These are phyloP conservation scores for Drosophila pandora DNA, from an alignment of 1,140 invertebrate species.

Conservation along the genomic window DNA sequence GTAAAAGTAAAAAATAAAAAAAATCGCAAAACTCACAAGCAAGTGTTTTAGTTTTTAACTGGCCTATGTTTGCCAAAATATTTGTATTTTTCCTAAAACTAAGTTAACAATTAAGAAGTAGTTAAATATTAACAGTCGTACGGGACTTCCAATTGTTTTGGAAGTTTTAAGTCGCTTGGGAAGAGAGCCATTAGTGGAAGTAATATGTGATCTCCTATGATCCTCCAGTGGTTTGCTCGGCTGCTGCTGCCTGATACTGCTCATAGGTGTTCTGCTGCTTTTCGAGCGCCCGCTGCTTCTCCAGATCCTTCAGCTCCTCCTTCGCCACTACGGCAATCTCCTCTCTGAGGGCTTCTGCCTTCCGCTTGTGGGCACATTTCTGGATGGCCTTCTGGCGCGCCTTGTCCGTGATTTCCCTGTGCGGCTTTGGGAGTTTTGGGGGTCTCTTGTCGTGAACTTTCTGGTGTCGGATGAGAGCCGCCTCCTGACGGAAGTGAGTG, in stretches of 20 bases:
- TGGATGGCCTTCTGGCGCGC: constrained; percentile 63
- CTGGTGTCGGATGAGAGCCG: constrained; percentile 77
- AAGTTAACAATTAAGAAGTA: constrained; percentile 29
- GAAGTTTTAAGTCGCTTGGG: background rate
- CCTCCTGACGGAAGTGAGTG: constrained; percentile 75
- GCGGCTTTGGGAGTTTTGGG: constrained; percentile 37
- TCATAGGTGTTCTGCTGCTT: constrained; percentile 63
- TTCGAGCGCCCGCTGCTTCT: constrained; percentile 41
- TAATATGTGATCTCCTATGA: background rate
- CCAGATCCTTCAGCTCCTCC: constrained; percentile 64
- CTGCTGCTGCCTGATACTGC: constrained; percentile 62
- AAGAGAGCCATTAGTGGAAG: too few relatives aligned
- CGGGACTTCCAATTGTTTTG: background rate
- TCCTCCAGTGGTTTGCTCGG: constrained; percentile 1
- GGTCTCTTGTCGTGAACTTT: constrained; percentile 70
- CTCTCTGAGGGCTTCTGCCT: constrained; percentile 52
- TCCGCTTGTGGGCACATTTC: constrained; percentile 58
- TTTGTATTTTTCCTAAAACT: constrained; percentile 9
- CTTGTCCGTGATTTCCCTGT: constrained; percentile 61
- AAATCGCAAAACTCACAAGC: constrained; percentile 56
- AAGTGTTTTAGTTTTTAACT: background rate
- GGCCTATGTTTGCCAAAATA: too few relatives aligned
- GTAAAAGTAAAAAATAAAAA: constrained; percentile 75
- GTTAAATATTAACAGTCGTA: constrained; percentile 69
- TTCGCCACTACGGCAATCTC: constrained; percentile 72